Evolutionary conservation across 2,113 vertebrate genomes (phyloP), one percentile per base, ranked within the genome.

Genomic region (Psophia crepitans): DNA sequence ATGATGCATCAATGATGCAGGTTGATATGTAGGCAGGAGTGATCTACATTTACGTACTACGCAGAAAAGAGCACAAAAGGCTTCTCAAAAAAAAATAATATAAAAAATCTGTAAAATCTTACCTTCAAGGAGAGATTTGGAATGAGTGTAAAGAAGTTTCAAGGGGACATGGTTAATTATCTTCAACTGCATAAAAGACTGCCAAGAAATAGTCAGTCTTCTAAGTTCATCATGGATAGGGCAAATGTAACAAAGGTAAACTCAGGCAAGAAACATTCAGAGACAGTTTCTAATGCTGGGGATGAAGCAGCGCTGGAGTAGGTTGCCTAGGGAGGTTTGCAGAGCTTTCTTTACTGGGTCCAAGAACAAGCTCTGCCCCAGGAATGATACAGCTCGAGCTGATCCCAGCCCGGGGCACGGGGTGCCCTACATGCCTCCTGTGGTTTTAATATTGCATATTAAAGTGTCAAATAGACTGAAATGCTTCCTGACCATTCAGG

Each of bases 21-120:
- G 28, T 8, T 3, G 14, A 8, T 8, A 14, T 1, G 14, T 1
- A 4, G 64, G 37, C 24, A 89, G 46, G 19, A 77, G 13, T 18
- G 30, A 5, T 2, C 71, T 26, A 1, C 5, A 0, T 2, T 16
- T 9, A 48, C 1, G 1, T 7, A 19, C 0, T 0, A 8, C 4
- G 5, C n/a, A 49, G 68, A 20, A 15, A 20, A 64, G 8, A 43
- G 41, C 28, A 76, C 32, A 58, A 23, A 74, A 68, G 7, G 5
- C 17, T 14, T 28, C 57, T n/a, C 1, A 11, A 7, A 33, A 61
- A 56, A 56, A 56, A 30, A n/a, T n/a, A n/a, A n/a, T n/a, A n/a
- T n/a, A n/a, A n/a, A 19, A 9, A 32, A 33, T 8, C 44, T 30
- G 60, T 46, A 41, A 79, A 75, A 85, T 27, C 20, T 22, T 49